These are phyloP conservation scores for Aricia agestis DNA, from an alignment of 1,140 invertebrate genomes.

Conservation along the genomic window DNA sequence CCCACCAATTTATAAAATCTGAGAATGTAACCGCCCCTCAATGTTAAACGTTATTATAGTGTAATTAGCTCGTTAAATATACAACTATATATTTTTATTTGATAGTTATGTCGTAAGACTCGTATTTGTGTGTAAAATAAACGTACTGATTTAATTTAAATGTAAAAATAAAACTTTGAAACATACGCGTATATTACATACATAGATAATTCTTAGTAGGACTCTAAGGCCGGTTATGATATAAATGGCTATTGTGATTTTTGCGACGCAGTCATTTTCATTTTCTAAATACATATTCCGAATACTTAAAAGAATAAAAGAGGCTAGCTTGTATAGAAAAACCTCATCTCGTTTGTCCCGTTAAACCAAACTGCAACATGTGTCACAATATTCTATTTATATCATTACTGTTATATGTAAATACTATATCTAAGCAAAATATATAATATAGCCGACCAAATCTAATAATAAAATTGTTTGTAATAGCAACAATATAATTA, in stretches of 20 bases:
- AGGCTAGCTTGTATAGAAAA: too few relatives aligned
- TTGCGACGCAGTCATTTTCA: too few relatives aligned
- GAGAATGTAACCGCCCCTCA: not conserved
- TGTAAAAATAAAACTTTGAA: not conserved
- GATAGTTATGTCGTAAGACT: constrained; percentile 1
- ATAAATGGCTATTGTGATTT: not conserved
- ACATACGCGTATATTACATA: not conserved
- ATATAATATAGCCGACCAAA: constrained; percentile 21
- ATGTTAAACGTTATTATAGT: constrained; percentile 14
- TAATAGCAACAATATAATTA: constrained; percentile 5
- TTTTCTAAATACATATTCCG: too few relatives aligned
- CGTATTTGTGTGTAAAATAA: not conserved
- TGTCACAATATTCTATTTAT: not conserved
- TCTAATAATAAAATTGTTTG: constrained; percentile 16
- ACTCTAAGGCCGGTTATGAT: not conserved
- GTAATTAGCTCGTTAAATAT: constrained; percentile 9
- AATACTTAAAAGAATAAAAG: too few relatives aligned
- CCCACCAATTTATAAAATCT: constrained; percentile 11
- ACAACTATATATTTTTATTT: constrained; percentile 12
- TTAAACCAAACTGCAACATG: not conserved
- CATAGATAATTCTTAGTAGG: too few relatives aligned
- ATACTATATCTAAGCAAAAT: constrained; percentile 12
- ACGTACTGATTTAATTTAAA: constrained; percentile 9
- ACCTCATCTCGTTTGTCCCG: too few relatives aligned
- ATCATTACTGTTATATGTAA: not conserved